Conservation (phyloP, 2,797 vertebrate genomes). For the Enteromius mattozi region DNA sequence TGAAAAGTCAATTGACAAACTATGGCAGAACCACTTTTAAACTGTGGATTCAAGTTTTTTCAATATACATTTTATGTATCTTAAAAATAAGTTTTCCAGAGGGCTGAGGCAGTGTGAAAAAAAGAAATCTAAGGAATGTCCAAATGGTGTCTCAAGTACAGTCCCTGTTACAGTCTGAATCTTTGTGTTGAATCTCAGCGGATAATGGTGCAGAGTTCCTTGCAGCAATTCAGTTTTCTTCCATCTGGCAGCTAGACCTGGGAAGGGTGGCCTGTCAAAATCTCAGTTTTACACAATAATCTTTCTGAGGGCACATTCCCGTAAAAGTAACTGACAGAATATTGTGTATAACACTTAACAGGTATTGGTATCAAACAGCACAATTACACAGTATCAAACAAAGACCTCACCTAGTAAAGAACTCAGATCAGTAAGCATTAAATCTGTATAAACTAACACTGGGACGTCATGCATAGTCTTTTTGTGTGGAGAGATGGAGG, state of each 20-base stretch:
- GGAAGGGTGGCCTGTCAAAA: neutral
- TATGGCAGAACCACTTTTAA: neutral
- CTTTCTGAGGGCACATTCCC: neutral
- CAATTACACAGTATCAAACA: neutral
- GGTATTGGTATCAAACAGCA: neutral
- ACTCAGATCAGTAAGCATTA: neutral
- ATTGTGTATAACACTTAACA: conserved; percentile 4
- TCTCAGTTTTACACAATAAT: neutral
- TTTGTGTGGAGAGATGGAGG: conserved; percentile 11
- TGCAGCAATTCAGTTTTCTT: neutral
- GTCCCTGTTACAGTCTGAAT: neutral
- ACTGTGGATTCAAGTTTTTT: neutral
- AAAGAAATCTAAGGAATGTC: neutral
- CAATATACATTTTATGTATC: neutral
- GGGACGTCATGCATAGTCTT: neutral
- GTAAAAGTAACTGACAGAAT: neutral
- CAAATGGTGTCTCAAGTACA: neutral
- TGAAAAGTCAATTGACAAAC: neutral
- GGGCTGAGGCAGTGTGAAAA: neutral
- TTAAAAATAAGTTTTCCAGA: neutral
- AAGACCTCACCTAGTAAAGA: neutral
- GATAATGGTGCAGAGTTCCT: neutral
- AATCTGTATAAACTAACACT: conserved; percentile 1
- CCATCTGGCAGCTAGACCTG: neutral
- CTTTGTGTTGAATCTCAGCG: neutral